These are phyloP conservation scores for Ganaspis sp. DNA, from an alignment of 1,140 invertebrate species.

Conservation along the genomic window DNA sequence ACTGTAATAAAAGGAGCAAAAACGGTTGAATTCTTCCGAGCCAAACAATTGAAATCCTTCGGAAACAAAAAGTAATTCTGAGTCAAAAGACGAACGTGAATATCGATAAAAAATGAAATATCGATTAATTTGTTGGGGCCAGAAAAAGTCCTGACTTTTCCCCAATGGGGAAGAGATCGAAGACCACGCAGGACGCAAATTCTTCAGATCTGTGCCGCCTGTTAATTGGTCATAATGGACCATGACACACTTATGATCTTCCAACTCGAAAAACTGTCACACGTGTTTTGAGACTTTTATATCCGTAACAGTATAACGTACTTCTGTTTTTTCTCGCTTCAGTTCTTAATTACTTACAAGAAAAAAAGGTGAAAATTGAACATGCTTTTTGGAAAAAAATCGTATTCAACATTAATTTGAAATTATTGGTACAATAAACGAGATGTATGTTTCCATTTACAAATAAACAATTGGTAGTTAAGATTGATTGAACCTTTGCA, in stretches of 20 bases:
- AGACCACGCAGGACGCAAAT: slow-evolving; percentile 34
- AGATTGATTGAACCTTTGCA: too few relatives aligned
- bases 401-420: too few relatives aligned
- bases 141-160: slow-evolving; percentile 11
- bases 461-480: too few relatives aligned
- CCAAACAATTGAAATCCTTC: background rate
- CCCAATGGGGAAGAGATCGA: background rate
- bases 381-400: too few relatives aligned
- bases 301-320: background rate
- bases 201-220: slow-evolving; percentile 62
- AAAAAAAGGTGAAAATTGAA: too few relatives aligned
- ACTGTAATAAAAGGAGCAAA: background rate
- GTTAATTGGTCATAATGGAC: slow-evolving; percentile 69
- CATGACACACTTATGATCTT: slow-evolving; percentile 62
- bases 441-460: too few relatives aligned
- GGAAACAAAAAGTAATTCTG: background rate
- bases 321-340: too few relatives aligned
- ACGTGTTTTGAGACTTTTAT: slow-evolving; percentile 19
- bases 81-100: background rate
- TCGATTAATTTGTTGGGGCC: background rate
- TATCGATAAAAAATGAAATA: background rate
- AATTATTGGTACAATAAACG: too few relatives aligned
- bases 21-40: background rate
- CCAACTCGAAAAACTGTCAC: slow-evolving; percentile 54
- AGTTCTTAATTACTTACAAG: too few relatives aligned